Percentiles rank a stretch among this genome's conserved stretches.
phyloP scores from a whole-genome alignment of 2,888 invertebrate genomes.

The Gari tellinella region DNA sequence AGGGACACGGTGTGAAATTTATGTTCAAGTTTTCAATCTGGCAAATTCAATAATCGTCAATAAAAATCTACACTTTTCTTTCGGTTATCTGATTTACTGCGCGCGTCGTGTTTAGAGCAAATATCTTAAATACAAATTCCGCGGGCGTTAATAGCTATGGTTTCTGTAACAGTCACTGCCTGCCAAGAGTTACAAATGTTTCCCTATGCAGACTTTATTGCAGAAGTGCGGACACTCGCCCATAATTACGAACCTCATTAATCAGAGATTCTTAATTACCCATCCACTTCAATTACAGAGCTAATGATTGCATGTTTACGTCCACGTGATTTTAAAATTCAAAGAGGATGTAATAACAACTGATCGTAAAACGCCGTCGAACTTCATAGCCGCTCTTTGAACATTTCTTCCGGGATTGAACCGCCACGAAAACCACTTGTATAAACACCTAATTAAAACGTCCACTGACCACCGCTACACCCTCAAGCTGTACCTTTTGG shows the following conservation, averaged over 20 bases:
- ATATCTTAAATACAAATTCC: too few species aligned
- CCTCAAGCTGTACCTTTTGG: too few species aligned
- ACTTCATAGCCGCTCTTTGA: slow-evolving; percentile 28
- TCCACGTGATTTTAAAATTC: slow-evolving; percentile 10
- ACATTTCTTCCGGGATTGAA: slow-evolving; percentile 20
- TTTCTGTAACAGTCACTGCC: too few species aligned
- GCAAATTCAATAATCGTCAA: too few species aligned
- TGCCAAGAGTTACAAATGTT: neutral
- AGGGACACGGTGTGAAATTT: too few species aligned
- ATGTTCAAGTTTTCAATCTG: too few species aligned
- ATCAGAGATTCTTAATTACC: slow-evolving; percentile 18
- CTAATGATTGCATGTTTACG: slow-evolving; percentile 27
- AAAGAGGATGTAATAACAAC: slow-evolving; percentile 14
- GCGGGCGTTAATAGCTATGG: too few species aligned
- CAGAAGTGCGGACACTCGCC: neutral
- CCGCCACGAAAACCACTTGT: slow-evolving; percentile 27
- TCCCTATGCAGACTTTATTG: slow-evolving; percentile 2
- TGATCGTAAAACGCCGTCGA: slow-evolving; percentile 21
- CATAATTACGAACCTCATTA: slow-evolving; percentile 5
- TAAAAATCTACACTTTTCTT: too few species aligned
- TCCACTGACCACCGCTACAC: too few species aligned
- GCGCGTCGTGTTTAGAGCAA: too few species aligned
- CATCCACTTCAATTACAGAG: slow-evolving; percentile 22
- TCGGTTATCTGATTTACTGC: too few species aligned
- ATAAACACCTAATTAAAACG: slow-evolving; percentile 23